Evolutionary conservation across 2,113 vertebrate species (phyloP).

Genomic region (Ptychochromis oligacanthus): DNA sequence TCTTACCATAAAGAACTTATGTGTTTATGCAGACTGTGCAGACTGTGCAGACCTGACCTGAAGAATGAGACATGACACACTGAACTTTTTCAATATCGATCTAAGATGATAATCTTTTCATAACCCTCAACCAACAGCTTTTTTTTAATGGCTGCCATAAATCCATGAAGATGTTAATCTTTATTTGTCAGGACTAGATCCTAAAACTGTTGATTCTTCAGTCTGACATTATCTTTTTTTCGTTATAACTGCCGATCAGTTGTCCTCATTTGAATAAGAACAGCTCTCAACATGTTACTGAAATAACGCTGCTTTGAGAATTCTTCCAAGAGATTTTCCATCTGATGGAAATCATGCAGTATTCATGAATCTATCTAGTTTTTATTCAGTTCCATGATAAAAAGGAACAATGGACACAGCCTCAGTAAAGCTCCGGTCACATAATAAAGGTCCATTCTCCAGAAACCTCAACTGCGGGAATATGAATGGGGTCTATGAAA

Average conservation of each 20-base stretch:
- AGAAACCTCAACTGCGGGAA: conserved; percentile 13
- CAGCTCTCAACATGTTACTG: conserved; percentile 11
- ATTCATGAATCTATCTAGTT: conserved; percentile 32
- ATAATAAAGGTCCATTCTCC: conserved; percentile 28
- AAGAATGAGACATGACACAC: neutral
- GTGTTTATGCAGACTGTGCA: neutral
- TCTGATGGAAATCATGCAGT: conserved; percentile 31
- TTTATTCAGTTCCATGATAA: conserved; percentile 31
- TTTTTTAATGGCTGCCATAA: conserved; percentile 3
- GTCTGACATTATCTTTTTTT: conserved; percentile 25
- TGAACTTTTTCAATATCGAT: conserved; percentile 42
- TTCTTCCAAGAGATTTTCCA: conserved; percentile 19
- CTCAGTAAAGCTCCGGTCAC: conserved; percentile 14
- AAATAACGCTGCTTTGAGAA: conserved; percentile 28
- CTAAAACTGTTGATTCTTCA: conserved; percentile 9
- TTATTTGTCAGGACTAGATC: neutral
- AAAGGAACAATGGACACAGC: conserved; percentile 47
- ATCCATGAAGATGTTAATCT: conserved; percentile 15
- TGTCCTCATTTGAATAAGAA: conserved; percentile 28
- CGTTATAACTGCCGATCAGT: conserved; percentile 17
- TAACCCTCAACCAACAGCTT: neutral
- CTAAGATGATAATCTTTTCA: conserved; percentile 30
- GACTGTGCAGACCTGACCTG: neutral
- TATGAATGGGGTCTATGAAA: conserved; percentile 26
- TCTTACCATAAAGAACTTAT: conserved; percentile 1